Evolutionary conservation across 2,888 invertebrate genomes (phyloP), one percentile per base, ranked within the genome.

Genomic region (Eueremaeus valkanovi): DNA sequence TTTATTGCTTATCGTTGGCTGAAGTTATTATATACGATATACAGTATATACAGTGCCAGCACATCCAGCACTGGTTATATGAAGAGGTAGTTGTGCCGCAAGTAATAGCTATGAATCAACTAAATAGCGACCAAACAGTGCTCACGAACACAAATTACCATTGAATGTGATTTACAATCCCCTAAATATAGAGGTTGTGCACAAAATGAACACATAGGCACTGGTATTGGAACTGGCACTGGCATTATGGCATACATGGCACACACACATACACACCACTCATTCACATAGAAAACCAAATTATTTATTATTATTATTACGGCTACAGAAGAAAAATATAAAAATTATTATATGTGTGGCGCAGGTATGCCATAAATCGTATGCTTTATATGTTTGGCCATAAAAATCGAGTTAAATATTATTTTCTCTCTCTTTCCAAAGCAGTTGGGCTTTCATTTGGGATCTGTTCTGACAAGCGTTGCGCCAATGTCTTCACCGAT

Each of bases 361-460:
- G n/a, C 61, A 61, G 61, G 61, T 61, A 61, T 61, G 61, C 61
- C 61, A 61, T 61, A 61, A 61, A 61, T 61, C 61, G 31, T 61
- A 8, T 61, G 31, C 33, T 31, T 61, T 51, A 51, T 51, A 21
- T 51, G 51, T 51, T n/a, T n/a, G 31, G 61, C 61, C 61, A 61
- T 61, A 61, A 61, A 61, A 61, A 61, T 61, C 31, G 5, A 61
- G 61, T 61, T 61, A 61, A 61, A 33, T 61, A 61, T 61, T 61
- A 31, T 61, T 33, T 31, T 61, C 33, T 31, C 31, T 51, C n/a
- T 51, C 45, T 51, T 21, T 21, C 51, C n/a, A 5, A n/a, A 51
- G 18, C 51, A 5, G 51, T 51, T 45, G 21, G 6, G 36, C 36
- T 36, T 11, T 9, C 51, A 51, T 18, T 11, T 18, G 18, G 18